Percentiles rank a stretch among this genome's conserved stretches.
Conservation (phyloP, 2,888 invertebrate genomes). For the Scaptomyza caliginosa region DNA sequence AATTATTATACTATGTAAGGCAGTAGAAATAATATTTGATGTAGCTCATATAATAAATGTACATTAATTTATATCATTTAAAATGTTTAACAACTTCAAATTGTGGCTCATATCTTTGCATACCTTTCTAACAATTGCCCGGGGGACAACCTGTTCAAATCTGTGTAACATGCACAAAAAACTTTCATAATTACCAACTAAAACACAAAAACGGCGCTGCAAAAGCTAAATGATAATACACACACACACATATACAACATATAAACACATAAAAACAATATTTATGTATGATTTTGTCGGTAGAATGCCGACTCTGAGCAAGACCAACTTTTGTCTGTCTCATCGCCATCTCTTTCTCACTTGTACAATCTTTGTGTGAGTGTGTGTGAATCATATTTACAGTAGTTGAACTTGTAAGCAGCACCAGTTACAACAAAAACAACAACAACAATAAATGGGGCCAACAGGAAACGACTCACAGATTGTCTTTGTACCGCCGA, state of each 20-base stretch:
- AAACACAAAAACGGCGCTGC: slow-evolving; percentile 42
- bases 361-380: slow-evolving; percentile 4
- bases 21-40: neutral
- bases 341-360: neutral
- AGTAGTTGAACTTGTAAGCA: slow-evolving; percentile 65
- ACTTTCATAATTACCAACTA: slow-evolving; percentile 60
- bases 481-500: slow-evolving; percentile 63
- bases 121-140: slow-evolving; percentile 9
- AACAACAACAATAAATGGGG: slow-evolving; percentile 47
- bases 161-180: slow-evolving; percentile 43
- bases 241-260: slow-evolving; percentile 21
- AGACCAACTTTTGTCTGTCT: slow-evolving; percentile 60
- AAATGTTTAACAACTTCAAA: neutral
- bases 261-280: slow-evolving; percentile 52
- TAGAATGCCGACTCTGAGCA: slow-evolving; percentile 34
- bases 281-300: slow-evolving; percentile 67
- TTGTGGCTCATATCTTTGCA: neutral
- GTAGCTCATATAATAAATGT: neutral
- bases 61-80: slow-evolving; percentile 2
- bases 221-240: slow-evolving; percentile 48
- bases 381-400: slow-evolving; percentile 60
- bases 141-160: slow-evolving; percentile 34
- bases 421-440: slow-evolving; percentile 25
- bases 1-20: no score
- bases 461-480: slow-evolving; percentile 54